Conservation (phyloP, 2,888 invertebrate genomes). For the Eristalis arbustorum region DNA sequence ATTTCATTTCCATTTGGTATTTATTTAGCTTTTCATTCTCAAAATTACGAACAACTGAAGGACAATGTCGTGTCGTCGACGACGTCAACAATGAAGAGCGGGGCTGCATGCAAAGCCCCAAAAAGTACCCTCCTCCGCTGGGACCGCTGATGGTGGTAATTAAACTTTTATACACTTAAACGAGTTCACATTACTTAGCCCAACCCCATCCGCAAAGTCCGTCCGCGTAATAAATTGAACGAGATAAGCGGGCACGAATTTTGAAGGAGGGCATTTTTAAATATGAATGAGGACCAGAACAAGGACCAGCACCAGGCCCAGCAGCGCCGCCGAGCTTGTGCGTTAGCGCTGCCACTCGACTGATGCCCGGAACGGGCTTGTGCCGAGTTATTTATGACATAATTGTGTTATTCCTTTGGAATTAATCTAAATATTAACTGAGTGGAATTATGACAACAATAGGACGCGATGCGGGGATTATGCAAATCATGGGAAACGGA, state of each 20-base stretch:
- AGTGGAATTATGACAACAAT: conserved; percentile 67
- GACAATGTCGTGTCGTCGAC: conserved; percentile 7
- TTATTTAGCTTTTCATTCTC: conserved; percentile 54
- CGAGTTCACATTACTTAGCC: conserved; percentile 60
- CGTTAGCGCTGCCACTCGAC: background rate
- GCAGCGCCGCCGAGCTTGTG: background rate
- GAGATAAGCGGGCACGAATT: conserved; percentile 52
- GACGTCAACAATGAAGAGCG: conserved; percentile 13
- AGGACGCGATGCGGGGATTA: conserved; percentile 47
- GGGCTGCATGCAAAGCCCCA: background rate
- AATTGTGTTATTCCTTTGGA: conserved; percentile 62
- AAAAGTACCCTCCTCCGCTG: background rate
- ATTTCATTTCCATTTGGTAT: conserved; percentile 39
- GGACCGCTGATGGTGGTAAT: conserved; percentile 58
- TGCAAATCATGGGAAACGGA: conserved; percentile 67
- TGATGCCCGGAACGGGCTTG: background rate
- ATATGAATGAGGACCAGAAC: conserved; percentile 24
- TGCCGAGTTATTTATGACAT: conserved; percentile 51
- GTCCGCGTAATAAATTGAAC: conserved; percentile 44
- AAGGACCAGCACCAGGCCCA: too few relatives aligned
- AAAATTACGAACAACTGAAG: conserved; percentile 12
- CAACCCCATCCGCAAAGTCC: conserved; percentile 10
- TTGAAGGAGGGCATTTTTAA: conserved; percentile 35
- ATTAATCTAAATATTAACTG: conserved; percentile 67
- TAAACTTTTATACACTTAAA: conserved; percentile 68